These are phyloP conservation scores for Pao palembangensis DNA, from an alignment of 2,113 vertebrate species.

Conservation along the genomic window DNA sequence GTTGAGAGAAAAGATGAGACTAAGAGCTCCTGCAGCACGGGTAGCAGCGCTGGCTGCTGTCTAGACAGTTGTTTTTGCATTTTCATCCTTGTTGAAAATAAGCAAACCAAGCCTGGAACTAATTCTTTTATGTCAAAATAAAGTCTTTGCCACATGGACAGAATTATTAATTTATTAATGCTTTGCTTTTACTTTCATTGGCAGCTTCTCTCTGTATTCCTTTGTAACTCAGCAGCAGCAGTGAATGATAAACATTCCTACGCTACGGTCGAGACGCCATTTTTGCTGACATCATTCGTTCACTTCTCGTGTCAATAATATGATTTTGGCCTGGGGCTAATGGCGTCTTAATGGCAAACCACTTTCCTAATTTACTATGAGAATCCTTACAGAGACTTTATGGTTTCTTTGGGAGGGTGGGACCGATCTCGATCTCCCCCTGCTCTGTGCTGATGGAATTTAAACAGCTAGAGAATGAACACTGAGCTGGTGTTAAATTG, in stretches of 20 bases:
- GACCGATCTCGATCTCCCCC: constrained; percentile 10
- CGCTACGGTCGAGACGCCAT: constrained; percentile 3
- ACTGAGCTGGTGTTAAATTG: constrained; percentile 32
- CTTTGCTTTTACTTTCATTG: not conserved
- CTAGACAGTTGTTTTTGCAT: constrained; percentile 46
- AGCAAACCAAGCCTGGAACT: constrained; percentile 7
- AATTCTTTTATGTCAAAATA: not conserved
- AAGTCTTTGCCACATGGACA: not conserved
- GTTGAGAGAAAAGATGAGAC: constrained; percentile 25
- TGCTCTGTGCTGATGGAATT: constrained; percentile 28
- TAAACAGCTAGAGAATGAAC: constrained; percentile 39
- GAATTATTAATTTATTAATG: not conserved
- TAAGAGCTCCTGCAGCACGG: constrained; percentile 26
- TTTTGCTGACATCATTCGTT: constrained; percentile 51
- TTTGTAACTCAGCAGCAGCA: constrained; percentile 3
- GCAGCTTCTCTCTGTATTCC: not conserved
- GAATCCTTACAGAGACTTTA: constrained; percentile 40
- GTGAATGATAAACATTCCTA: constrained; percentile 27
- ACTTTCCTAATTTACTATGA: constrained; percentile 53
- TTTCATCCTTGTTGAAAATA: constrained; percentile 40
- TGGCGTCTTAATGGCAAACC: constrained; percentile 60
- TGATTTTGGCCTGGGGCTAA: constrained; percentile 40
- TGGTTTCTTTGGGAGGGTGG: constrained; percentile 32
- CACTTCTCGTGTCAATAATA: constrained; percentile 45
- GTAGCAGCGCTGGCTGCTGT: constrained; percentile 30